These are phyloP conservation scores for Holcopasites calliopsidis DNA, from an alignment of 1,140 invertebrate genomes.

Conservation along the genomic window DNA sequence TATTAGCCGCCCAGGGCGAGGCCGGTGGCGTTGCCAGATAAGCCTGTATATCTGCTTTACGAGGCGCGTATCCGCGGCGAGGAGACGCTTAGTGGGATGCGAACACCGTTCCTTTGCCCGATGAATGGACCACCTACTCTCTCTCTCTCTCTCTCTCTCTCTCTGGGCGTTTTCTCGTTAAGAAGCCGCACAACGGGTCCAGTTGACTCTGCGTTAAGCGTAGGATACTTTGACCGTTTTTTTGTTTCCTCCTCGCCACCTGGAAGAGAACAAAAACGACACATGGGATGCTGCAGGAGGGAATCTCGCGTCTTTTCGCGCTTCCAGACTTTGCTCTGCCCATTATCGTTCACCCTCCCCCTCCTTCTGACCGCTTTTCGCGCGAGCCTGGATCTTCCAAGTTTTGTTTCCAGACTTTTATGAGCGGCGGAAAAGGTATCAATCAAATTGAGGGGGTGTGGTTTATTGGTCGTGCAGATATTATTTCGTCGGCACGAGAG, in stretches of 20 bases:
- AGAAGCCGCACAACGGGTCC: constrained; percentile 13
- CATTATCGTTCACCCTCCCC: background rate
- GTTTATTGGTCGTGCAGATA: too few relatives aligned
- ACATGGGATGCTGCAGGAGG: too few relatives aligned
- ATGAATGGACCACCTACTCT: constrained; percentile 43
- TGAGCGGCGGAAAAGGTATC: too few relatives aligned
- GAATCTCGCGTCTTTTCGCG: background rate
- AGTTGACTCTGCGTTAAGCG: constrained; percentile 39
- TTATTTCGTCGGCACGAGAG: too few relatives aligned
- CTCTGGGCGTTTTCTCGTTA: constrained; percentile 52
- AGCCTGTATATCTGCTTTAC: constrained; percentile 11
- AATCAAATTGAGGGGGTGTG: too few relatives aligned
- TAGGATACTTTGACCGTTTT: constrained; percentile 9
- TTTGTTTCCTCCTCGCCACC: constrained; percentile 18
- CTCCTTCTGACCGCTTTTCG: too few relatives aligned
- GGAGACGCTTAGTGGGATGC: background rate
- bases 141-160: background rate
- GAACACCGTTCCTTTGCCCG: constrained; percentile 9
- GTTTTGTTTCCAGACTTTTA: too few relatives aligned
- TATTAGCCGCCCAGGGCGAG: background rate
- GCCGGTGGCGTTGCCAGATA: background rate
- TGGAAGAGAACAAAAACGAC: constrained; percentile 14
- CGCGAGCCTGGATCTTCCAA: too few relatives aligned
- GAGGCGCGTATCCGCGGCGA: background rate
- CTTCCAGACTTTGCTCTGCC: background rate